Evolutionary conservation across 2,888 invertebrate species (phyloP).

Genomic region (Sturmia bella): DNA sequence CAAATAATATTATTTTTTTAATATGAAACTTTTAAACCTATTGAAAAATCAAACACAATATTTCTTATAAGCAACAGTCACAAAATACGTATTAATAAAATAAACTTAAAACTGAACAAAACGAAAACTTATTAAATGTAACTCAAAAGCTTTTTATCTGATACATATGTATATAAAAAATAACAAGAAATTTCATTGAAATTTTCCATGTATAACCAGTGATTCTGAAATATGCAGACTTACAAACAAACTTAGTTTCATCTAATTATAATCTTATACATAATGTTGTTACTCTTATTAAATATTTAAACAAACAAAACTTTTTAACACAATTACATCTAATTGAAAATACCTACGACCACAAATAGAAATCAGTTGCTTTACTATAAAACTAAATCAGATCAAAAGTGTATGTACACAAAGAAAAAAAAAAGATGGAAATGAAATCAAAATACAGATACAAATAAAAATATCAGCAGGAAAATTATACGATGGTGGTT

Average conservation of each 20-base stretch:
- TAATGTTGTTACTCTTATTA: conserved; percentile 58
- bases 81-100: conserved; percentile 9
- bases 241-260: background rate
- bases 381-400: conserved; percentile 34
- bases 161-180: too few species aligned
- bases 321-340: background rate
- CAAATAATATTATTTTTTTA: background rate
- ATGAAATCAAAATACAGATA: conserved; percentile 42
- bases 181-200: conserved; percentile 18
- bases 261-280: conserved; percentile 3
- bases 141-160: conserved; percentile 52
- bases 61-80: background rate
- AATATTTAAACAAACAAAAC: conserved; percentile 33
- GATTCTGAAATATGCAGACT: background rate
- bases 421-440: background rate
- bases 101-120: conserved; percentile 6
- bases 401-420: background rate
- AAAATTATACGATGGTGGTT: conserved; percentile 23
- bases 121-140: conserved; percentile 21
- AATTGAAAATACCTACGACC: background rate
- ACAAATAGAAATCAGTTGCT: conserved; percentile 56
- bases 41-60: background rate
- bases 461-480: conserved; percentile 26
- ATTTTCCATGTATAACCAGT: conserved; percentile 12
- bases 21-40: background rate